Percentiles rank a stretch among this genome's conserved stretches.
Evolutionary conservation across 2,888 invertebrate genomes (phyloP).

Genomic region (Caenorhabditis angaria): DNA sequence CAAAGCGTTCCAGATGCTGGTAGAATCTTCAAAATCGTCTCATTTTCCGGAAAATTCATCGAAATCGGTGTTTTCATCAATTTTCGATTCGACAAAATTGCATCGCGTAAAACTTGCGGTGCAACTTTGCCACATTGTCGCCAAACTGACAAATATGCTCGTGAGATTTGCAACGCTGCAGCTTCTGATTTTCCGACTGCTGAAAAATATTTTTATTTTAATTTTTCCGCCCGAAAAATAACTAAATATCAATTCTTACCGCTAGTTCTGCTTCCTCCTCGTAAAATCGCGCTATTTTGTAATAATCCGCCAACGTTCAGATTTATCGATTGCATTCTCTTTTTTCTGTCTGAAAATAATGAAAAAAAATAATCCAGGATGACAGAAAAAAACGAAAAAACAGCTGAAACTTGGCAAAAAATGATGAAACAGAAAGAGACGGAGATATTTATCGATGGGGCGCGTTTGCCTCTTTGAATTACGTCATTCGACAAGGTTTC

Average conservation of each 20-base stretch:
- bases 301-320: constrained; percentile 33
- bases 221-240: background rate
- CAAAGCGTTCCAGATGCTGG: constrained; percentile 31
- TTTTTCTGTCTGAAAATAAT: too few relatives aligned
- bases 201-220: background rate
- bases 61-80: constrained; percentile 14
- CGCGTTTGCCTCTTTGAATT: too few relatives aligned
- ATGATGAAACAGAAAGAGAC: too few relatives aligned
- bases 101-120: constrained; percentile 15
- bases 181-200: constrained; percentile 13
- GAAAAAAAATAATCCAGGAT: too few relatives aligned
- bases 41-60: constrained; percentile 22
- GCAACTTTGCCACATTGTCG: constrained; percentile 21
- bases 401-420: too few relatives aligned
- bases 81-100: constrained; percentile 19
- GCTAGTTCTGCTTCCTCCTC: constrained; percentile 34
- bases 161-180: constrained; percentile 19
- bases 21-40: constrained; percentile 20
- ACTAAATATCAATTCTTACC: constrained; percentile 21
- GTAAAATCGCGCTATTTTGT: constrained; percentile 33
- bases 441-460: too few relatives aligned
- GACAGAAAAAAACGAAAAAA: too few relatives aligned
- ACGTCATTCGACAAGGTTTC: too few relatives aligned
- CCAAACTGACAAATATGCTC: constrained; percentile 35
- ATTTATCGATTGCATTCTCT: constrained; percentile 44